Evolutionary conservation across 23 tunicate genomes (phyloP).

Genomic region (Diplosoma virens): DNA sequence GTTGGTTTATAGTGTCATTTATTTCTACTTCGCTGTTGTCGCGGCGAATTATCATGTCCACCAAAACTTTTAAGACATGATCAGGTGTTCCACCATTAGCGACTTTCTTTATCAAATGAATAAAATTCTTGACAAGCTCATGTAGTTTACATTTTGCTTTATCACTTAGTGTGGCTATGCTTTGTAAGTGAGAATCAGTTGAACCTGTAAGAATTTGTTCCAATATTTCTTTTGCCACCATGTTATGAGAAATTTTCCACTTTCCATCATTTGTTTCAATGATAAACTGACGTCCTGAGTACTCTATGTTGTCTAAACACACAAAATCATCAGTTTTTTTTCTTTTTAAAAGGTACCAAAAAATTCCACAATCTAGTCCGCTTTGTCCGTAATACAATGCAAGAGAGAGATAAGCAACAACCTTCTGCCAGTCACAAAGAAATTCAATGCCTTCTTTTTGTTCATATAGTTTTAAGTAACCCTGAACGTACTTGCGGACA

Average conservation of each 20-base stretch:
- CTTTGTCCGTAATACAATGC: constrained; percentile 55
- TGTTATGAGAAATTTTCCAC: constrained; percentile 57
- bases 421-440: constrained; percentile 43
- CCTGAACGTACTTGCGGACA: constrained; percentile 44
- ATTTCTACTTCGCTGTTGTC: constrained; percentile 12
- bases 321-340: neutral
- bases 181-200: neutral
- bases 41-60: constrained; percentile 28
- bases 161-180: too few species aligned
- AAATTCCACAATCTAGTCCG: constrained; percentile 18
- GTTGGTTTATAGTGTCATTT: constrained; percentile 7
- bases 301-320: constrained; percentile 18
- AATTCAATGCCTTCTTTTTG: neutral
- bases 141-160: constrained; percentile 18
- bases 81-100: neutral
- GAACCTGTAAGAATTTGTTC: constrained; percentile 41
- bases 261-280: neutral
- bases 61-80: neutral
- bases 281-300: constrained; percentile 42
- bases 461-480: constrained; percentile 7
- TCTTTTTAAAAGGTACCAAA: constrained; percentile 5
- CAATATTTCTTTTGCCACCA: constrained; percentile 59
- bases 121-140: constrained; percentile 30
- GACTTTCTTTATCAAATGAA: constrained; percentile 2
- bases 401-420: constrained; percentile 48